Evolutionary conservation across 2,113 vertebrate genomes (phyloP).

Genomic region (Tamias sibiricus): DNA sequence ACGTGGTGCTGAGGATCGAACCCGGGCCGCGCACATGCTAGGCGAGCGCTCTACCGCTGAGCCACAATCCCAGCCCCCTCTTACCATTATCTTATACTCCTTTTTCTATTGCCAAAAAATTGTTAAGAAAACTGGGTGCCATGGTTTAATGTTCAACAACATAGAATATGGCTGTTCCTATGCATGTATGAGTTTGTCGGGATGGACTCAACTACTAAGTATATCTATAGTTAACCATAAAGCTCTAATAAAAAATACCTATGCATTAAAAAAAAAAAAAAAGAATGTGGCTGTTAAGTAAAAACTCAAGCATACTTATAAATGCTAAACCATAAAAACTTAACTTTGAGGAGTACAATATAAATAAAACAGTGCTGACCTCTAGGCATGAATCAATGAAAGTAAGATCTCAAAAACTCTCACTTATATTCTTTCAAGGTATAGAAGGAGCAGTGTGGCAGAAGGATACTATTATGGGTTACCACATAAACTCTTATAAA

Average conservation of each 20-base stretch:
- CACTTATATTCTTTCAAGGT: background rate
- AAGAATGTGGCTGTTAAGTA: conserved; percentile 21
- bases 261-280: too few species aligned
- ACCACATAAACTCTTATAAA: background rate
- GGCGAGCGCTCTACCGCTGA: too few species aligned
- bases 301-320: background rate
- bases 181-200: too few species aligned
- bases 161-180: too few species aligned
- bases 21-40: too few species aligned
- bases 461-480: background rate
- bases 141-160: background rate
- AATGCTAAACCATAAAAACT: background rate
- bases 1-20: too few species aligned
- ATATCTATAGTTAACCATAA: too few species aligned
- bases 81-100: background rate
- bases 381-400: background rate
- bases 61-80: too few species aligned
- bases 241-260: too few species aligned
- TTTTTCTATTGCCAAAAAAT: background rate
- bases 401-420: background rate
- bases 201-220: too few species aligned
- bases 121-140: background rate
- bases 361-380: background rate
- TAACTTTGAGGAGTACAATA: background rate
- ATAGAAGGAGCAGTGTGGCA: background rate